Conservation (phyloP, 2,888 invertebrate genomes). For the Machimus atricapillus region DNA sequence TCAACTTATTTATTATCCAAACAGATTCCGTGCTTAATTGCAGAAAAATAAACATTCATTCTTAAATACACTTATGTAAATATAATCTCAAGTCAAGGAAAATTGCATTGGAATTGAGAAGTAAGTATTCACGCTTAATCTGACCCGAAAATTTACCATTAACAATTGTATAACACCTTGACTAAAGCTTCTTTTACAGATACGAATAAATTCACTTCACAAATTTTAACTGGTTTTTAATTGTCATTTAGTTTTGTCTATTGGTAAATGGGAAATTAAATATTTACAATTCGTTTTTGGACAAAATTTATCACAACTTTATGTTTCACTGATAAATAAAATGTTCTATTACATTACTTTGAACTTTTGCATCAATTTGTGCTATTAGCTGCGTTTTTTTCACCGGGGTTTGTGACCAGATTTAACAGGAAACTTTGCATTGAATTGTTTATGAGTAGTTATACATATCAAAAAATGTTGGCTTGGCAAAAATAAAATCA, state of each 20-base stretch:
- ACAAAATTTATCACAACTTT: background rate
- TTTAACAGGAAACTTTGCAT: too few relatives aligned
- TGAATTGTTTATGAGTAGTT: too few relatives aligned
- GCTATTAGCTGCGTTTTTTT: too few relatives aligned
- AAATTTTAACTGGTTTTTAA: background rate
- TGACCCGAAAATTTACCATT: background rate
- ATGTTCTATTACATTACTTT: too few relatives aligned
- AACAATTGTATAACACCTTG: background rate
- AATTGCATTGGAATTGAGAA: background rate
- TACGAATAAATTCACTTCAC: background rate
- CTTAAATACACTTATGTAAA: background rate
- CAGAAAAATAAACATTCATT: background rate
- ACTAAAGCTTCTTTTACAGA: background rate
- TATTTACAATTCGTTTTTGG: background rate
- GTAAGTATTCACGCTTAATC: background rate
- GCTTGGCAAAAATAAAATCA: too few relatives aligned
- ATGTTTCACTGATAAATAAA: too few relatives aligned
- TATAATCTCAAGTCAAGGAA: background rate
- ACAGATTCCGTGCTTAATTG: background rate
- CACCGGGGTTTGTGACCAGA: too few relatives aligned
- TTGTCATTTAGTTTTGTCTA: background rate
- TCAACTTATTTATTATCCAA: background rate
- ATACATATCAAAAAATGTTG: too few relatives aligned
- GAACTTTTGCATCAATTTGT: too few relatives aligned
- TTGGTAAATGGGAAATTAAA: background rate